phyloP scores from a whole-genome alignment of 2,888 invertebrate species.

The Drosophila prostipennis region DNA sequence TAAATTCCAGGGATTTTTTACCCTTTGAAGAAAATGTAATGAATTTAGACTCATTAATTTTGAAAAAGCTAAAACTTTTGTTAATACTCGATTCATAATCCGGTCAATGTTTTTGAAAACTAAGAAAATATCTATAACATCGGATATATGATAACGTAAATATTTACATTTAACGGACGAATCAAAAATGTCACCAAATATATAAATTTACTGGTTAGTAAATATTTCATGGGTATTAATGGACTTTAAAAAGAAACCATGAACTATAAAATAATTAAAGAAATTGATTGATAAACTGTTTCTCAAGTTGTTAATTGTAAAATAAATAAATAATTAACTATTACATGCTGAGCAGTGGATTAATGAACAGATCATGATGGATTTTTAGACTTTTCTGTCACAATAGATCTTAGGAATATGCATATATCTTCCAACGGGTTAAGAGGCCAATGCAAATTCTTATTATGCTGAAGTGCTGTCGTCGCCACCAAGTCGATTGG shows the following conservation, averaged over 20 bases:
- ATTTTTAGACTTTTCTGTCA: not conserved
- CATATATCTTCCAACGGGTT: slow-evolving; percentile 18
- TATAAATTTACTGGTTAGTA: no score
- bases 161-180: no score
- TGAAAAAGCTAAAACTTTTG: no score
- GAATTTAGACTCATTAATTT: no score
- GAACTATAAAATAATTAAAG: not conserved
- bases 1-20: no score
- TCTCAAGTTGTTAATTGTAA: no score
- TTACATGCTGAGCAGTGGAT: not conserved
- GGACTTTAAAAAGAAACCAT: not conserved
- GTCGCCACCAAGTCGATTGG: slow-evolving; percentile 34
- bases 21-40: no score
- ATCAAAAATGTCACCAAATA: no score
- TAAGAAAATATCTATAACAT: no score
- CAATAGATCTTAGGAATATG: not conserved
- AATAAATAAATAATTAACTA: not conserved
- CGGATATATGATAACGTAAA: no score
- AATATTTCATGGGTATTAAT: not conserved
- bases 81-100: no score
- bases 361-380: not conserved
- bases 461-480: slow-evolving; percentile 24
- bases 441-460: slow-evolving; percentile 35
- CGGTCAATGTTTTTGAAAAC: no score
- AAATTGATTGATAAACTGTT: not conserved